A percentile compares a stretch with the other conserved stretches of the same genome.
These are phyloP conservation scores for Tetranychus truncatus DNA, from an alignment of 2,888 invertebrate genomes.

Conservation along the genomic window DNA sequence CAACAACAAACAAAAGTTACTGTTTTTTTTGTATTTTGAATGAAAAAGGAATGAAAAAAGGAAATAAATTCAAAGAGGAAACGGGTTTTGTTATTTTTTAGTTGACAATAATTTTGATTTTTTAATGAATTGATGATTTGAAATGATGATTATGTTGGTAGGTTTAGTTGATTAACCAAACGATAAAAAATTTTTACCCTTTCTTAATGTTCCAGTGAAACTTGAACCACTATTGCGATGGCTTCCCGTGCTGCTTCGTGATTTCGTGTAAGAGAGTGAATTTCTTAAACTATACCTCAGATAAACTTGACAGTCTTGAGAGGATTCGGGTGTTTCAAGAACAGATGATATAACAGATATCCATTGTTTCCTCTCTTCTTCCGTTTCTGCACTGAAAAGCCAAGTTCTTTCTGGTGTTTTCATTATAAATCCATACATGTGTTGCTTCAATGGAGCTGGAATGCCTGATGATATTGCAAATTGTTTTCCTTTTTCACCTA, in stretches of 20 bases:
- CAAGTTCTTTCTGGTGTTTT: slow-evolving; percentile 59
- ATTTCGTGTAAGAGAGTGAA: slow-evolving; percentile 2
- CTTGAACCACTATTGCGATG: slow-evolving; percentile 11
- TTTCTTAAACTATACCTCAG: slow-evolving; percentile 4
- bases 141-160: neutral
- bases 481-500: slow-evolving; percentile 57
- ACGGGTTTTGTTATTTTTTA: no score
- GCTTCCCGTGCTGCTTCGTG: slow-evolving; percentile 4
- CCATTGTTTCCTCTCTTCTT: slow-evolving; percentile 61
- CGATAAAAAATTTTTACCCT: slow-evolving; percentile 12
- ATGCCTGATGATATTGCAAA: slow-evolving; percentile 52
- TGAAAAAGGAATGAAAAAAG: no score
- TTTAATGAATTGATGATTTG: no score
- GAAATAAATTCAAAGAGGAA: no score
- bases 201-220: slow-evolving; percentile 9
- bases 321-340: slow-evolving; percentile 52
- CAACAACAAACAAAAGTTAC: no score
- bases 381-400: slow-evolving; percentile 53
- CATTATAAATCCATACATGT: slow-evolving; percentile 60
- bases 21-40: no score
- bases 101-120: no score
- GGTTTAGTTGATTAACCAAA: slow-evolving; percentile 4
- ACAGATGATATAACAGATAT: slow-evolving; percentile 54
- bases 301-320: slow-evolving; percentile 43
- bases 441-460: slow-evolving; percentile 42